Evolutionary conservation across 2,797 vertebrate species (phyloP), one percentile per base, ranked within the genome.

Genomic region (Columba guinea): DNA sequence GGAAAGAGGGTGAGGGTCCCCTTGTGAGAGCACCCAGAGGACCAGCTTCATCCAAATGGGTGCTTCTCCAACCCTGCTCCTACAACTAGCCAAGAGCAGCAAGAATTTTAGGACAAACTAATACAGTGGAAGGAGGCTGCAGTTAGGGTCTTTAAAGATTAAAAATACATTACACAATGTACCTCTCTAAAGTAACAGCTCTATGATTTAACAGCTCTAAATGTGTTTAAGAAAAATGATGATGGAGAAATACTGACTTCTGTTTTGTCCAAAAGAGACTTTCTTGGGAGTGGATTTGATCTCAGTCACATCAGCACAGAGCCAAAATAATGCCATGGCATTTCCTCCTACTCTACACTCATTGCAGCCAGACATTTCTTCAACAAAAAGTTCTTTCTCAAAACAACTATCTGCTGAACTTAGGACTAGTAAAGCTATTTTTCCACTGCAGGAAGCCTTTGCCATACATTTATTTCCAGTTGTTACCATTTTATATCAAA

Each of bases 181-280:
- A 65, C 65, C 64, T 52, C 22, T 76, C 67, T 37, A 46, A 39
- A 62, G n/a, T 69, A 73, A 87, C 39, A 30, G 67, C 48, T 58
- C 71, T 56, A 24, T 87, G 71, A 94, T 83, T 89, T 89, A 91
- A 91, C 48, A 76, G 85, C 62, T 93, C 73, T 75, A 77, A 62
- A 73, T 83, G n/a, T 90, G 26, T 44, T 32, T 67, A 55, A 69
- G 63, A 81, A 90, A 90, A 91, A 84, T 28, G 5, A 90, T 22
- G 10, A 26, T 46, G 30, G 4, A 70, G 48, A 93, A 95, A 87
- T 21, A 34, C 44, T 63, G 56, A 64, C 28, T 89, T 74, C 27
- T 71, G 26, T 21, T 63, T 89, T 70, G 37, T 62, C 28, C 13
- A 16, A 67, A 87, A 83, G n/a, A 60, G 74, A 86, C 53, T 86